These are phyloP conservation scores for Aphaenogaster rudis DNA, from an alignment of 1,140 invertebrate genomes.

Conservation along the genomic window DNA sequence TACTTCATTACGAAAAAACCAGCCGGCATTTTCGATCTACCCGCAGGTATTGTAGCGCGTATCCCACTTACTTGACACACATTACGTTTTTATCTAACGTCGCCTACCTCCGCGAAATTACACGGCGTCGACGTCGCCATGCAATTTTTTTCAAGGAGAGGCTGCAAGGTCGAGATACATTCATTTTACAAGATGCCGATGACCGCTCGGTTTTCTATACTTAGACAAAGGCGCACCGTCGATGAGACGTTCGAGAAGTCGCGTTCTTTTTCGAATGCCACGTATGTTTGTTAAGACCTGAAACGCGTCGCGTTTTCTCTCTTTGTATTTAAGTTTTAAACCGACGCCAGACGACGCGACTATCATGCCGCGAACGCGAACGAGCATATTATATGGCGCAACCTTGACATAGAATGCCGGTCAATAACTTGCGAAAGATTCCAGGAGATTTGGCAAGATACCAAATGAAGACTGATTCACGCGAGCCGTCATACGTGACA, in stretches of 20 bases:
- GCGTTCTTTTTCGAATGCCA: neutral
- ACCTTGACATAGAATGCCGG: too few relatives aligned
- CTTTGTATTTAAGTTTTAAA: neutral
- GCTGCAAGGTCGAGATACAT: slow-evolving; percentile 4
- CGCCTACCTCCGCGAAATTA: slow-evolving; percentile 20
- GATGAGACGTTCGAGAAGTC: neutral
- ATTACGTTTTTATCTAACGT: slow-evolving; percentile 32
- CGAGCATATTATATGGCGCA: neutral
- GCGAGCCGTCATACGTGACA: neutral
- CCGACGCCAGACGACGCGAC: neutral
- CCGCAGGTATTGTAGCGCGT: neutral
- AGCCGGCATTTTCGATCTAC: neutral
- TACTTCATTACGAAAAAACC: slow-evolving; percentile 12
- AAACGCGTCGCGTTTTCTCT: neutral
- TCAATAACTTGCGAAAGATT: neutral
- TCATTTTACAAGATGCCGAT: slow-evolving; percentile 12
- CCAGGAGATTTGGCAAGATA: neutral
- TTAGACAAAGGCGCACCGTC: neutral
- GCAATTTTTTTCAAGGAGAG: slow-evolving; percentile 32
- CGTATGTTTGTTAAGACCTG: neutral
- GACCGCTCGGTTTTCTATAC: neutral
- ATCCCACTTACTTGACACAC: slow-evolving; percentile 30
- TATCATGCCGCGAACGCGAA: neutral
- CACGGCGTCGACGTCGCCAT: neutral
- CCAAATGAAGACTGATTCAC: neutral